A percentile compares a stretch with the other conserved stretches of the same genome.
These are phyloP conservation scores for Lepus oiostolus DNA, from an alignment of 2,797 vertebrate genomes.

Conservation along the genomic window DNA sequence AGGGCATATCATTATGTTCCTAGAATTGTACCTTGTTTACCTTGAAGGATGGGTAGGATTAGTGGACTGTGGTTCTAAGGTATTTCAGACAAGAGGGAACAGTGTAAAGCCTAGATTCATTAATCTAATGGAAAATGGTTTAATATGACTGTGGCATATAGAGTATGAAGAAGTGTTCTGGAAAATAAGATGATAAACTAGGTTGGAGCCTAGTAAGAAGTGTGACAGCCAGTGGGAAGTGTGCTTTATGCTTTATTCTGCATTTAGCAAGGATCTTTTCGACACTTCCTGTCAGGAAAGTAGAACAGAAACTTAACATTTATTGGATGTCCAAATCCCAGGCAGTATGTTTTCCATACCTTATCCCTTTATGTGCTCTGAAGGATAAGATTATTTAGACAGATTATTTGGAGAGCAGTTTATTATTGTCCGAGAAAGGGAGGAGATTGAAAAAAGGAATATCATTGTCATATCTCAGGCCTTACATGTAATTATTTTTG, in stretches of 20 bases:
- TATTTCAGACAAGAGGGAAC: slow-evolving; percentile 18
- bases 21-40: neutral
- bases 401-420: neutral
- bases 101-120: neutral
- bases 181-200: slow-evolving; percentile 57
- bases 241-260: slow-evolving; percentile 33
- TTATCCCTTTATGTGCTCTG: slow-evolving; percentile 23
- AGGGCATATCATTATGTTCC: too few species aligned
- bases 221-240: neutral
- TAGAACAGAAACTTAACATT: neutral
- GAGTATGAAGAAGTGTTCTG: neutral
- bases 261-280: neutral
- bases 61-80: neutral
- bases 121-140: slow-evolving; percentile 28
- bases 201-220: neutral
- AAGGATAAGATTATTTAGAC: neutral
- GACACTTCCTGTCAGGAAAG: slow-evolving; percentile 33
- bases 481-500: neutral
- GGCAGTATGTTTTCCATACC: neutral
- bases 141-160: slow-evolving; percentile 10
- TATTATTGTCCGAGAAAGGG: neutral
- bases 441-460: neutral
- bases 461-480: neutral
- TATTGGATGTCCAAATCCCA: neutral
- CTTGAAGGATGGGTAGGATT: neutral